phyloP scores from a whole-genome alignment of 1,140 invertebrate species.

The Bombus picipes region DNA sequence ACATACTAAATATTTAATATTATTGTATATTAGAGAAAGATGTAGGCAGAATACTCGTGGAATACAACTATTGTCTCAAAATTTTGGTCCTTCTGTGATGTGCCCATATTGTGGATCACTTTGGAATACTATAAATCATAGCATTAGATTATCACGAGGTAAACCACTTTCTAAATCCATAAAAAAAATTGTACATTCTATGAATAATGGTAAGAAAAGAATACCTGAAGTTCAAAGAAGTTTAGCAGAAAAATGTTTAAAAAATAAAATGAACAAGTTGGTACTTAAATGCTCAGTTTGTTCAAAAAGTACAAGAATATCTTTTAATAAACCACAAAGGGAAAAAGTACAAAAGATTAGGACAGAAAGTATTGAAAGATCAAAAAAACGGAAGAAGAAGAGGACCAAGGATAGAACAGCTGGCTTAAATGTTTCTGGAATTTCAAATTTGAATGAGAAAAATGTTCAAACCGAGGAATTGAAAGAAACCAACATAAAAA shows the following conservation, averaged over 20 bases:
- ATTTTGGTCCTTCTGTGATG: constrained; percentile 72
- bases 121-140: constrained; percentile 70
- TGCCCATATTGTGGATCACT: constrained; percentile 76
- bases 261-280: constrained; percentile 73
- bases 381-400: constrained; percentile 70
- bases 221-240: constrained; percentile 66
- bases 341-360: constrained; percentile 26
- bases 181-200: constrained; percentile 58
- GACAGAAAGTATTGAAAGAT: not conserved
- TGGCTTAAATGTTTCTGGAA: constrained; percentile 72
- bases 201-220: constrained; percentile 37
- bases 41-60: constrained; percentile 55
- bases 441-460: constrained; percentile 36
- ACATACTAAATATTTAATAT: constrained; percentile 13
- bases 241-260: constrained; percentile 68
- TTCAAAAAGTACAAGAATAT: constrained; percentile 63
- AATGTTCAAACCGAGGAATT: constrained; percentile 2
- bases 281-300: constrained; percentile 75
- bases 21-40: constrained; percentile 64
- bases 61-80: constrained; percentile 66
- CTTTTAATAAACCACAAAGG: constrained; percentile 69
- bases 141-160: constrained; percentile 65
- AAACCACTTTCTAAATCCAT: constrained; percentile 66
- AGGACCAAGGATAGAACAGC: constrained; percentile 75
- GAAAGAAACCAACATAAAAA: not conserved